Conservation (phyloP, 2,797 vertebrate genomes). For the Dipus sagitta region DNA sequence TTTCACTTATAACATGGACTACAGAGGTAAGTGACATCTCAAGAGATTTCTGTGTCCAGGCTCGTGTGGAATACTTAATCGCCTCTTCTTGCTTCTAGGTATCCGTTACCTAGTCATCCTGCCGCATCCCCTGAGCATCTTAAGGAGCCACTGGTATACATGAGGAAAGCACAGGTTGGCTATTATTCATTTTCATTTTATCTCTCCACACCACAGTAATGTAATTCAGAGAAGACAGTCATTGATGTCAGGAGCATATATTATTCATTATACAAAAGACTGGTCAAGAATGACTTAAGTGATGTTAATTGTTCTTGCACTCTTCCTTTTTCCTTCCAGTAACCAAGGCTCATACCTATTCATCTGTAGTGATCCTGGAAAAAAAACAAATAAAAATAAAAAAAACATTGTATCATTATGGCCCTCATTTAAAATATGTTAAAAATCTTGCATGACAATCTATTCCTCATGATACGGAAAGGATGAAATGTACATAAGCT, state of each 20-base stretch:
- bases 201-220: constrained; percentile 40
- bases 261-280: constrained; percentile 33
- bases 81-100: constrained; percentile 87
- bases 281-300: background rate
- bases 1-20: constrained; percentile 14
- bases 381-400: background rate
- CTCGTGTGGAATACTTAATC: constrained; percentile 44
- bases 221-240: constrained; percentile 26
- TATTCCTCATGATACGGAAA: background rate
- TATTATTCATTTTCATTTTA: constrained; percentile 57
- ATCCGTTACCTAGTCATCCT: constrained; percentile 91
- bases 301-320: background rate
- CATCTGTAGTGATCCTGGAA: constrained; percentile 25
- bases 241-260: constrained; percentile 6
- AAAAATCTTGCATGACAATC: background rate
- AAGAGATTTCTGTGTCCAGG: constrained; percentile 2
- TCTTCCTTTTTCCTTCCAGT: constrained; percentile 34
- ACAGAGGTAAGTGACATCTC: constrained; percentile 36
- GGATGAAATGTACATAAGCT: background rate
- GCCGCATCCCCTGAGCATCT: constrained; percentile 94
- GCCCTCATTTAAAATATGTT: constrained; percentile 47
- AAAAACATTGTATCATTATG: background rate
- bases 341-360: background rate
- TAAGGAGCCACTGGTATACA: constrained; percentile 97
- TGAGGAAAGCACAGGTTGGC: constrained; percentile 98